Base-by-base conservation (phyloP, 92 coral and sea anemone species). In the Phenganax marumi region DNA sequence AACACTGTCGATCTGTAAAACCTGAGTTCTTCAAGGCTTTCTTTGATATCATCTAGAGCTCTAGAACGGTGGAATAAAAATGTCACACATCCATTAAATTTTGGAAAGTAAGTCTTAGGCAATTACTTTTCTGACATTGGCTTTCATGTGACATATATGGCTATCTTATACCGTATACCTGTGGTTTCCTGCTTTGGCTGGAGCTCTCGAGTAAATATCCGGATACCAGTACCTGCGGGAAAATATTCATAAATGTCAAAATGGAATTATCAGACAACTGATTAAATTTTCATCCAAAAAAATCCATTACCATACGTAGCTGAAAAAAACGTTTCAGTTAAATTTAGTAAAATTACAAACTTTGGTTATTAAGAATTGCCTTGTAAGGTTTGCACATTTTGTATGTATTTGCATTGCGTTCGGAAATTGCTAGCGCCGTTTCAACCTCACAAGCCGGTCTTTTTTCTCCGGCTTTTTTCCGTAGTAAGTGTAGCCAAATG, bases 41-140 rank as follows among this genome's bases (percentile, higher is more conserved):
- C 98, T 65, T 88, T 92, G 76, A 95, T 92, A 62, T 95, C 98
- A 83, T 92, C 98, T 3, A 92, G 92, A 56, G 98, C 98, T 81
- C 98, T 95, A 82, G 19, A 76, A 52, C 22, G 2, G 23, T 11
- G 25, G 19, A 17, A 25, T 24, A 19, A 68, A 68, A 22, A 7
- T 68, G 3, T 25, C 2, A 68, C 3, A n/a, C 43, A 33, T 33
- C 43, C 43, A 33, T 33, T 33, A 33, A 1, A 33, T 2, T 33
- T 33, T 33, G 43, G 43, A 33, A 33, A 33, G 43, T 33, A 1
- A 33, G 43, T 5, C 43, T 33, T 33, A 5, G 5, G 43, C 43
- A 33, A 33, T 33, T 33, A 33, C 43, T 33, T 33, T 33, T 33
- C 43, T 33, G 43, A 33, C 43, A 33, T 33, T 33, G 43, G 43